These are phyloP conservation scores for Styela plicata DNA, from an alignment of 23 tunicate species.

Conservation along the genomic window DNA sequence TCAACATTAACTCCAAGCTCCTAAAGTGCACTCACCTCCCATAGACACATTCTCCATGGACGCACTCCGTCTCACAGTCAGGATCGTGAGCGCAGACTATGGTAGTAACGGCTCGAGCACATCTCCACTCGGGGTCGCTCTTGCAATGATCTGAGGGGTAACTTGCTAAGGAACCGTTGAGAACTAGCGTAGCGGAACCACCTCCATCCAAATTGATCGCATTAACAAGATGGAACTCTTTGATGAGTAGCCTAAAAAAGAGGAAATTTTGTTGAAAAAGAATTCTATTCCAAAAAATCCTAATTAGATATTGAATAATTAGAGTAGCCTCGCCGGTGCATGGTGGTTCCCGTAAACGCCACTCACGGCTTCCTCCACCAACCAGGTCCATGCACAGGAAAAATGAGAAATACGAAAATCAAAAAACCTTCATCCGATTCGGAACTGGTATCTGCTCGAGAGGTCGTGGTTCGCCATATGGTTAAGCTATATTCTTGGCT, in stretches of 20 bases:
- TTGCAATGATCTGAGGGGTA: conserved; percentile 78
- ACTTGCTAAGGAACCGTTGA: conserved; percentile 63
- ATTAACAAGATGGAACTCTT: conserved; percentile 62
- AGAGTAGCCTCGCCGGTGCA: too few relatives aligned
- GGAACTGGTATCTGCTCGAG: too few relatives aligned
- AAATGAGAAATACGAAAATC: too few relatives aligned
- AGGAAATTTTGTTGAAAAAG: background rate
- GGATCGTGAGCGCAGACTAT: conserved; percentile 68
- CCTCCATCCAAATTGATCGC: conserved; percentile 92
- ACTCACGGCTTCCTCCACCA: too few relatives aligned
- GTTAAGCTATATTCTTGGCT: too few relatives aligned
- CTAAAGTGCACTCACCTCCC: conserved; percentile 42
- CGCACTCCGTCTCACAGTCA: conserved; percentile 46
- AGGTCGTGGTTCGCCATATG: too few relatives aligned
- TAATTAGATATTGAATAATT: background rate
- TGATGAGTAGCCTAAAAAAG: conserved; percentile 45
- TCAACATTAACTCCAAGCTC: too few relatives aligned
- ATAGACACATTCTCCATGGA: conserved; percentile 38
- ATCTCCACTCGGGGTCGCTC: conserved; percentile 61
- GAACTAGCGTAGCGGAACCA: conserved; percentile 69
- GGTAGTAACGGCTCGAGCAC: conserved; percentile 54
- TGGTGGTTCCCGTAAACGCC: too few relatives aligned
- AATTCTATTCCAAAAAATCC: background rate
- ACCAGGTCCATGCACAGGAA: too few relatives aligned
- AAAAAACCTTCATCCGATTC: too few relatives aligned